These are phyloP conservation scores for Apostichopus leukothele DNA, from an alignment of 53 echinoderm and acorn worm genomes.

Conservation along the genomic window DNA sequence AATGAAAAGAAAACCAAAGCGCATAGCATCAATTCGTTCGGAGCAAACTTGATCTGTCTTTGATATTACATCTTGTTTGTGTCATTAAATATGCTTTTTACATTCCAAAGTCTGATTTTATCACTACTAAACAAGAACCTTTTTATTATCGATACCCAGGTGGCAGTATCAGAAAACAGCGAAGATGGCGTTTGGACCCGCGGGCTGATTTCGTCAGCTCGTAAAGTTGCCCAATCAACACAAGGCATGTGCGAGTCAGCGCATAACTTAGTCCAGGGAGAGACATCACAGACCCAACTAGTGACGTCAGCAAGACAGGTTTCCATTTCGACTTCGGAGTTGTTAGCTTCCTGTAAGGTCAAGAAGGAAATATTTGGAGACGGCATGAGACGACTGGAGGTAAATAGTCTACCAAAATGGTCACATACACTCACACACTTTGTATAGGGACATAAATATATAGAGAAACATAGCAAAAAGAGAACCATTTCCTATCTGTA, in stretches of 20 bases:
- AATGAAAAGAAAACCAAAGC: no score
- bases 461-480: no score
- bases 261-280: constrained; percentile 85
- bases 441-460: no score
- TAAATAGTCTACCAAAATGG: constrained; percentile 26
- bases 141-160: neutral
- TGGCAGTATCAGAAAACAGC: constrained; percentile 77
- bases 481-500: no score
- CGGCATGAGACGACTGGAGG: constrained; percentile 92
- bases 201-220: constrained; percentile 84
- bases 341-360: constrained; percentile 89
- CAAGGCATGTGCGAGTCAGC: constrained; percentile 93
- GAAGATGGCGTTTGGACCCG: constrained; percentile 93
- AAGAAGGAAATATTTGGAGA: constrained; percentile 93
- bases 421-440: no score
- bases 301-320: constrained; percentile 94
- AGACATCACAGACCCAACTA: constrained; percentile 78
- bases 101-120: no score
- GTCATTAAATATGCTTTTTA: no score
- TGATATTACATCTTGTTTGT: no score
- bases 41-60: no score
- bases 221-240: constrained; percentile 85
- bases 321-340: constrained; percentile 88
- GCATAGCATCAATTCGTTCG: no score
- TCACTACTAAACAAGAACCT: no score